A percentile compares a stretch with the other conserved stretches of the same genome.
Evolutionary conservation across 2,113 vertebrate genomes (phyloP).

Genomic region (Chroicocephalus ridibundus): DNA sequence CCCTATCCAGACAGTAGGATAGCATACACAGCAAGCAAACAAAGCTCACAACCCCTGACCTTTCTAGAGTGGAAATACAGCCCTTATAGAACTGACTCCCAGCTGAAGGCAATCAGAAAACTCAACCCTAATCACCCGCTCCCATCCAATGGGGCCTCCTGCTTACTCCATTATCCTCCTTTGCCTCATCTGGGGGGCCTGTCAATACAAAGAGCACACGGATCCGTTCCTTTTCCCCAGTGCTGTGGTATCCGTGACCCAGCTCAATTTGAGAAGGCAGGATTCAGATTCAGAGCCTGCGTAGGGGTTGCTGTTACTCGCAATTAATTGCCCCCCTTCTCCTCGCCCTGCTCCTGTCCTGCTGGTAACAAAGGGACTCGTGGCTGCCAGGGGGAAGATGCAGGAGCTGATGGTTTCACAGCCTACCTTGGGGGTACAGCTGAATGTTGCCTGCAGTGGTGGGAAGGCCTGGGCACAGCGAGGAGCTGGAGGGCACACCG

Average conservation of each 20-base stretch:
- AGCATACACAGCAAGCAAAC: background rate
- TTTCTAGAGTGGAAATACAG: background rate
- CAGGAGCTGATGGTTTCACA: background rate
- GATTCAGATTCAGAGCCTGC: background rate
- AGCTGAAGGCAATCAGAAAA: background rate
- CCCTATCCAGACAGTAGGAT: background rate
- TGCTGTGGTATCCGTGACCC: background rate
- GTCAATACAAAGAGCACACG: background rate
- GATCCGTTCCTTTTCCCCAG: background rate
- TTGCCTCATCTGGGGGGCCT: background rate
- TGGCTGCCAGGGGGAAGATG: accelerated
- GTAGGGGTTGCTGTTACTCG: accelerated
- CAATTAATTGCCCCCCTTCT: background rate
- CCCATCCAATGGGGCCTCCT: background rate
- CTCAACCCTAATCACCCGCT: background rate
- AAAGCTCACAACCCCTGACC: background rate
- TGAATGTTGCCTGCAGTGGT: background rate
- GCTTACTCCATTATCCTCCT: background rate
- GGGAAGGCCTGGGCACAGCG: background rate
- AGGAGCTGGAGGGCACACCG: background rate
- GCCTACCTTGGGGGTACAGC: background rate
- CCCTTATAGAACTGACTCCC: background rate
- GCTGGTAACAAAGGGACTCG: background rate
- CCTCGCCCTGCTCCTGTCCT: background rate
- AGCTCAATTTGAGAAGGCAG: background rate